Evolutionary conservation across 2,888 invertebrate species (phyloP), one percentile per base, ranked within the genome.

Genomic region (Coelinius sp.): DNA sequence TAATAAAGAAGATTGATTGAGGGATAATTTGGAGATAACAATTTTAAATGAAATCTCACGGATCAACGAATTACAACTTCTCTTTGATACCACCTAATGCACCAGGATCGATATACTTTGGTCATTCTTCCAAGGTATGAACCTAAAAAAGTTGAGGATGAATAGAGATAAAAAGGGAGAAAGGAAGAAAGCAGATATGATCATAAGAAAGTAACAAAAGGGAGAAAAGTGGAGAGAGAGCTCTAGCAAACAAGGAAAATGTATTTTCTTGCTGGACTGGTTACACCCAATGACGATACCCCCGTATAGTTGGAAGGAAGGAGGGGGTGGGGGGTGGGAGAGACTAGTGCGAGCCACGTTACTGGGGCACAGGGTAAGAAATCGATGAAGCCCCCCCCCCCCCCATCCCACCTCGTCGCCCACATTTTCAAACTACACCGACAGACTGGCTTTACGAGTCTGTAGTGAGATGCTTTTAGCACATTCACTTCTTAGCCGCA

Each of bases 321-420:
- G 14, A 22, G 7, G 24, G 53, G 52, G 20, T 22, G 14, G 24
- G 7, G 24, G 53, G 52, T 24, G 49, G 70, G 65, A 20, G 31
- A 67, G 46, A 68, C 62, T 74, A 63, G 75, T 75, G 76, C 77
- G 80, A 82, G 81, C 82, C 79, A 80, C 83, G 83, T 84, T 85
- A 86, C 85, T 86, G 82, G 84, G 85, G 79, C 84, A 85, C 83
- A 80, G 83, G 81, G 83, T 84, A 83, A 85, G 85, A 85, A 84
- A 86, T 86, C 86, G 86, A 86, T 86, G 82, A 86, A 86, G 86
- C 85, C 80, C 84, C 83, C 81, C 79, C 77, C 81, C 65, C 71
- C 70, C 76, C 68, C 74, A 76, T 69, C 76, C 68, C 74, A 76
- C 74, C 71, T 77, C 72, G 73, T 72, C 68, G 68, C 77, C 74